These are phyloP conservation scores for Oryctes rhinoceros DNA, from an alignment of 1,140 invertebrate species.

Conservation along the genomic window DNA sequence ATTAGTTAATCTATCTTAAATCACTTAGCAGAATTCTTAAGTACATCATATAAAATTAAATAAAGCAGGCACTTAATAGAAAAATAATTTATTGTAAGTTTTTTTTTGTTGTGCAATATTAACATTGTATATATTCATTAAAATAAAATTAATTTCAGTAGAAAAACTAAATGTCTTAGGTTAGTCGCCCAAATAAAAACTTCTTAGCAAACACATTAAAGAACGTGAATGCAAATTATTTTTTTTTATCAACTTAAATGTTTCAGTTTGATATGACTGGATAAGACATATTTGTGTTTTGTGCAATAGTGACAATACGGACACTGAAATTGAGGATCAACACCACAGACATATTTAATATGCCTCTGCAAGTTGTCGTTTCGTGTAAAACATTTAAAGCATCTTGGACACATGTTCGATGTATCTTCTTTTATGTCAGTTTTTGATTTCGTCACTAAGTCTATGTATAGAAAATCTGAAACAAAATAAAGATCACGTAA, in stretches of 20 bases:
- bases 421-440: constrained; percentile 21
- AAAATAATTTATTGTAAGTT: too few species aligned
- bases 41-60: too few species aligned
- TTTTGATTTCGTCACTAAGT: constrained; percentile 24
- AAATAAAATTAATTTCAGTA: background rate
- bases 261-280: constrained; percentile 51
- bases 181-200: background rate
- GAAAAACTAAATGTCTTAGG: background rate
- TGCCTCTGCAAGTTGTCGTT: constrained; percentile 66
- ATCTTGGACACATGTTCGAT: constrained; percentile 47
- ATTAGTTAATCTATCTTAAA: too few species aligned
- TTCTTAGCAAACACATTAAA: background rate
- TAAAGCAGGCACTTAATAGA: too few species aligned
- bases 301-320: constrained; percentile 62
- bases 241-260: constrained; percentile 40
- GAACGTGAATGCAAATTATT: background rate
- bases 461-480: constrained; percentile 39
- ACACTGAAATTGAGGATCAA: constrained; percentile 66
- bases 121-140: too few species aligned
- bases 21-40: too few species aligned
- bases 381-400: constrained; percentile 52
- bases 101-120: too few species aligned
- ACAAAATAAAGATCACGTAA: constrained; percentile 19
- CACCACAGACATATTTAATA: constrained; percentile 75
- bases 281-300: constrained; percentile 57